phyloP scores from a whole-genome alignment of 2,113 vertebrate species.

The Oceanites oceanicus region DNA sequence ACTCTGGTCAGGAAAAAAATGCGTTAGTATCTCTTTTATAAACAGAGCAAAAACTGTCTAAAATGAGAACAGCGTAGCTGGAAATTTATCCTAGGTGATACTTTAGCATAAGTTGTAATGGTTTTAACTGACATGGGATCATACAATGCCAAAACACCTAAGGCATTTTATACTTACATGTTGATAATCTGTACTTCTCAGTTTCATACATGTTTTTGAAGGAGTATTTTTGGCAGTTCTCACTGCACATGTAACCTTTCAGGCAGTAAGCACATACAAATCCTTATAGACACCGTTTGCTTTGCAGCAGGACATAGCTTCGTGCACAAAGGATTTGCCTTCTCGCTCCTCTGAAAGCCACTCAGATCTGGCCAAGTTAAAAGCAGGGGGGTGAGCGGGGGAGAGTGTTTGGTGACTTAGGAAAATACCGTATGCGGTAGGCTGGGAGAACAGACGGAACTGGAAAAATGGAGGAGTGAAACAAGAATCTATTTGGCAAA shows the following conservation, averaged over 20 bases:
- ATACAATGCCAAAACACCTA: neutral
- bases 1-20: neutral
- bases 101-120: neutral
- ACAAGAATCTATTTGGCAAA: neutral
- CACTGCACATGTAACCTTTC: fast-evolving
- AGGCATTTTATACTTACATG: neutral
- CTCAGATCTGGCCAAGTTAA: neutral
- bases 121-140: neutral
- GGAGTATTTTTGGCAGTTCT: neutral
- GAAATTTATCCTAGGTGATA: neutral
- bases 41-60: neutral
- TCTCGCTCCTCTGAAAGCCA: neutral
- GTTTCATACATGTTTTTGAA: neutral
- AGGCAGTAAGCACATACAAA: neutral
- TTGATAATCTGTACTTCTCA: neutral
- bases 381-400: neutral
- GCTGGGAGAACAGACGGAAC: neutral
- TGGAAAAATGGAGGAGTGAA: neutral
- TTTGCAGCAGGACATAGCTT: neutral
- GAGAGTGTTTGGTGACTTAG: neutral
- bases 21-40: neutral
- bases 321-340: neutral
- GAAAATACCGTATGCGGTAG: neutral
- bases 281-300: neutral
- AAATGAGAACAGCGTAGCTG: neutral